Percentiles rank a stretch among this genome's conserved stretches.
Conservation (phyloP, 1,140 invertebrate genomes). For the Temnothorax longispinosus region DNA sequence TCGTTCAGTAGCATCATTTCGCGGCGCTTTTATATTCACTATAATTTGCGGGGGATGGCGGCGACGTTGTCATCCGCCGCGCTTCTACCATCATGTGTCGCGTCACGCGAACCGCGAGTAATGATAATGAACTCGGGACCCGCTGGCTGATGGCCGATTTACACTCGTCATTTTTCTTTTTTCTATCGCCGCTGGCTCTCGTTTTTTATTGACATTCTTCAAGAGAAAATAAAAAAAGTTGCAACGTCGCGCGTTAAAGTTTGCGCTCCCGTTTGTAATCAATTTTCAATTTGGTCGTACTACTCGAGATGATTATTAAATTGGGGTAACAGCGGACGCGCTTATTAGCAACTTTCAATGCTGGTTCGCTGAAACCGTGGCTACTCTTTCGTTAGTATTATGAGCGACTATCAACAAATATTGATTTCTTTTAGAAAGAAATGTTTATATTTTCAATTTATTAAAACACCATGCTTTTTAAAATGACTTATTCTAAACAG, state of each 20-base stretch:
- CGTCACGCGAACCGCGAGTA: slow-evolving; percentile 74
- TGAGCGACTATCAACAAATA: neutral
- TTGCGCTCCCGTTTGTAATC: slow-evolving; percentile 14
- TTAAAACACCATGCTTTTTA: slow-evolving; percentile 37
- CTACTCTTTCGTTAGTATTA: neutral
- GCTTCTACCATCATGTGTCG: slow-evolving; percentile 42
- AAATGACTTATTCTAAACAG: neutral
- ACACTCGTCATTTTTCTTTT: slow-evolving; percentile 24
- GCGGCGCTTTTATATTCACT: slow-evolving; percentile 76
- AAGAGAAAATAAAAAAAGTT: neutral
- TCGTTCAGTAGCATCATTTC: slow-evolving; percentile 70
- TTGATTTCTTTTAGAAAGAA: slow-evolving; percentile 32
- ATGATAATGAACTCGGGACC: slow-evolving; percentile 75
- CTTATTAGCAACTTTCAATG: slow-evolving; percentile 24
- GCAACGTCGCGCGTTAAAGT: neutral
- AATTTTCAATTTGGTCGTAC: slow-evolving; percentile 16
- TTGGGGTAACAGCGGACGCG: neutral
- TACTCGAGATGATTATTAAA: slow-evolving; percentile 29
- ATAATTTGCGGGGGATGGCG: slow-evolving; percentile 72
- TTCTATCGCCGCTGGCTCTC: neutral
- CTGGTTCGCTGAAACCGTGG: neutral
- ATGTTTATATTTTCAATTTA: slow-evolving; percentile 53
- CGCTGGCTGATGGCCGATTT: slow-evolving; percentile 69
- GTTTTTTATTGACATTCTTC: slow-evolving; percentile 43
- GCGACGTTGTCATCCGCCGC: slow-evolving; percentile 60